Percentiles rank a stretch among this genome's conserved stretches.
Conservation (phyloP, 2,113 vertebrate species). For the Taxidea taxus region DNA sequence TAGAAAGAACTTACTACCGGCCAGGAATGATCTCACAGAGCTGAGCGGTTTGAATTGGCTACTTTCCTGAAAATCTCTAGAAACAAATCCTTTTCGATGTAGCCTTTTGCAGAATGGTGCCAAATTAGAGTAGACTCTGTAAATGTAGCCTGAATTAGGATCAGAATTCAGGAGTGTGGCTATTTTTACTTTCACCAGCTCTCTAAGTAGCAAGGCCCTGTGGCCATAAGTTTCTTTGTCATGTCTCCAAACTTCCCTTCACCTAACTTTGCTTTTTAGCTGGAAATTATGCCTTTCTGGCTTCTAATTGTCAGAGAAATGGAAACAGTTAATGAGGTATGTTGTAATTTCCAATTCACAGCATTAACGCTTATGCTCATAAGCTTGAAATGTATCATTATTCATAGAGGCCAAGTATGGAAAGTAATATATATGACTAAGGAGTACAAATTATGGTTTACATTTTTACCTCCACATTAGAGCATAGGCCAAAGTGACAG, state of each 20-base stretch:
- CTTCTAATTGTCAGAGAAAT: constrained; percentile 53
- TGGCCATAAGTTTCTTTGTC: not conserved
- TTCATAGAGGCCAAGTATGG: constrained; percentile 58
- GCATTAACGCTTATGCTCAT: constrained; percentile 59
- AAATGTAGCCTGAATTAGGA: constrained; percentile 22
- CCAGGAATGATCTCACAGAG: constrained; percentile 40
- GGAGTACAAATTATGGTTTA: constrained; percentile 38
- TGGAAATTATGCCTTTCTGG: constrained; percentile 45
- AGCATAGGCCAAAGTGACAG: not conserved
- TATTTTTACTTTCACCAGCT: not conserved
- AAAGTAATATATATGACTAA: constrained; percentile 34
- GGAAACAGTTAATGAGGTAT: constrained; percentile 67
- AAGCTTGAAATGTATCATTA: constrained; percentile 40
- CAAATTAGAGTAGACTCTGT: not conserved
- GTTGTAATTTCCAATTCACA: constrained; percentile 70
- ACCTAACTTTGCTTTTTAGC: constrained; percentile 47
- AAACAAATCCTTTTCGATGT: constrained; percentile 42
- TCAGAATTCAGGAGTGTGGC: not conserved
- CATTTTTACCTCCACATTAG: not conserved
- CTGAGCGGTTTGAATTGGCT: constrained; percentile 29
- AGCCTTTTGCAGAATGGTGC: constrained; percentile 31
- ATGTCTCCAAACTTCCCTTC: not conserved
- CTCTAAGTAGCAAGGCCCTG: not conserved
- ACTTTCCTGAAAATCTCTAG: constrained; percentile 60
- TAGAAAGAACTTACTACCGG: not conserved